phyloP scores from a whole-genome alignment of 2,888 invertebrate species.

The Drosophila picticornis region DNA sequence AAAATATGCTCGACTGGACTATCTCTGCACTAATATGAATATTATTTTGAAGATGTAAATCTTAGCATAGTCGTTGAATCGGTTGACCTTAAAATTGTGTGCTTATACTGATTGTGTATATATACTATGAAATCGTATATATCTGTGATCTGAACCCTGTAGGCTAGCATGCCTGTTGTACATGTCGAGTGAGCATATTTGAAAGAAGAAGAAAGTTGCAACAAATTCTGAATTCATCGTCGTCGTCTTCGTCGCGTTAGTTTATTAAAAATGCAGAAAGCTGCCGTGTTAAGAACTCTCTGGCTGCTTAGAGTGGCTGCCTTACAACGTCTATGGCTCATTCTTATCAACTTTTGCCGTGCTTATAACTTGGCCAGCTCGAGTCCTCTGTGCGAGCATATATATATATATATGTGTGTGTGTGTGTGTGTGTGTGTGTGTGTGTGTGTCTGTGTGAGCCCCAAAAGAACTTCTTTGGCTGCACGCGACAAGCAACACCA shows the following conservation, averaged over 20 bases:
- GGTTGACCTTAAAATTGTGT: not conserved
- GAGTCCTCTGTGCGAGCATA: not conserved
- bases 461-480: slow-evolving; percentile 64
- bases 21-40: not conserved
- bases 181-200: slow-evolving; percentile 9
- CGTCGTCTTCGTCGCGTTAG: slow-evolving; percentile 57
- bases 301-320: slow-evolving; percentile 68
- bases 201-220: slow-evolving; percentile 28
- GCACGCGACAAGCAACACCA: slow-evolving; percentile 73
- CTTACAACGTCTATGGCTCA: slow-evolving; percentile 78
- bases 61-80: not conserved
- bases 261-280: slow-evolving; percentile 79
- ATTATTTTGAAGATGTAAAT: rapidly evolving
- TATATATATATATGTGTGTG: not conserved
- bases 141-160: not conserved
- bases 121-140: not conserved
- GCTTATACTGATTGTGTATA: no score
- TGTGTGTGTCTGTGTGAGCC: no score
- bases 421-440: slow-evolving; percentile 18
- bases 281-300: slow-evolving; percentile 71
- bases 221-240: slow-evolving; percentile 41
- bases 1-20: not conserved
- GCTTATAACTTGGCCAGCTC: slow-evolving; percentile 66
- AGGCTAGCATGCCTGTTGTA: slow-evolving; percentile 8
- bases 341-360: slow-evolving; percentile 77